These are phyloP conservation scores for Ganaspis brasiliensis DNA, from an alignment of 2,888 invertebrate genomes.

Conservation along the genomic window DNA sequence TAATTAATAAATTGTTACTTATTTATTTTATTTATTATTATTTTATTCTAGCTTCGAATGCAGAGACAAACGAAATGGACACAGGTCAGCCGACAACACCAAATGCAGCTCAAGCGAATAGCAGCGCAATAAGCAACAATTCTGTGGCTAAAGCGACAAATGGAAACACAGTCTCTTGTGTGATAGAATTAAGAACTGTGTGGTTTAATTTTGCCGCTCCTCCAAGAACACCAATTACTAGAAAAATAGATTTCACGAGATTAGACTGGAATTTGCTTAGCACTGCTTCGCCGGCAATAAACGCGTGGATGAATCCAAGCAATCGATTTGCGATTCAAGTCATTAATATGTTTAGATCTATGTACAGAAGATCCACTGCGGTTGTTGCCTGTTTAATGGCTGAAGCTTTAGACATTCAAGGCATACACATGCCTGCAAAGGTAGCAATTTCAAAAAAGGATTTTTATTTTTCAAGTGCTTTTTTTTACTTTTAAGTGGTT, in stretches of 20 bases:
- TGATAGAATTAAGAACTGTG: conserved; percentile 93
- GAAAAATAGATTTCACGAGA: conserved; percentile 96
- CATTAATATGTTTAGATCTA: conserved; percentile 89
- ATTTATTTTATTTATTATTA: too few species aligned
- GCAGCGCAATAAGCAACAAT: conserved; percentile 69
- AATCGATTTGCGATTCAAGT: conserved; percentile 93
- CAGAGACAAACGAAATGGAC: conserved; percentile 65
- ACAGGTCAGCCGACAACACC: conserved; percentile 60
- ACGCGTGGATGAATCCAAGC: conserved; percentile 98
- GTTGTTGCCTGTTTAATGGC: conserved; percentile 98
- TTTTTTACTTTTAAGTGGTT: neutral
- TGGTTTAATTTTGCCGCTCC: conserved; percentile 99
- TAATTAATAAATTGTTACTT: too few species aligned
- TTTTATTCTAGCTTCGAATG: conserved; percentile 61
- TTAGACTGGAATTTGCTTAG: conserved; percentile 98
- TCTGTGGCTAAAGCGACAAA: conserved; percentile 83
- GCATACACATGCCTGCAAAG: conserved; percentile 90
- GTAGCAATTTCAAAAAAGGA: too few species aligned
- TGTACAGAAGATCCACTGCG: conserved; percentile 91
- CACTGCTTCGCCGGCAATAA: conserved; percentile 97
- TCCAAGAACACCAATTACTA: conserved; percentile 95
- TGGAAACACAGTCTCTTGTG: conserved; percentile 92
- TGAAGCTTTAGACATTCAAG: conserved; percentile 93
- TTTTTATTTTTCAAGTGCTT: neutral
- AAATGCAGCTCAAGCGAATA: conserved; percentile 76